phyloP scores from a whole-genome alignment of 2,113 vertebrate genomes.

The Hyla sarda region DNA sequence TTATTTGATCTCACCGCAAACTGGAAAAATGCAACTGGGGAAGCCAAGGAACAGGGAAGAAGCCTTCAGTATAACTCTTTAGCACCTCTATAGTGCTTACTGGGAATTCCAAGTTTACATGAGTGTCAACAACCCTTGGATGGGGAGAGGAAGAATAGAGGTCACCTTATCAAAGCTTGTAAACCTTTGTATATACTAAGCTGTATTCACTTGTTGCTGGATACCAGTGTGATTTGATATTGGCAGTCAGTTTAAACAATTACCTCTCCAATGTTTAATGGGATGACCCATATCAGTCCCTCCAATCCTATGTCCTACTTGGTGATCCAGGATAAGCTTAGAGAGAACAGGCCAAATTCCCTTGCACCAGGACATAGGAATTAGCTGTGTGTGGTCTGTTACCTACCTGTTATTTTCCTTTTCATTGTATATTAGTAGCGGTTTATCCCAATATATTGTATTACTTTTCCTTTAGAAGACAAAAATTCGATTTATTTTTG shows the following conservation, averaged over 20 bases:
- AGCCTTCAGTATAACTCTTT: slow-evolving; percentile 67
- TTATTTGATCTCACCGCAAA: slow-evolving; percentile 71
- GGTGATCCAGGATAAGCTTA: not conserved
- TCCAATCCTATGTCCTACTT: not conserved
- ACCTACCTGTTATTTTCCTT: not conserved
- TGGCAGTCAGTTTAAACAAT: not conserved
- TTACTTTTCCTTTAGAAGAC: slow-evolving; percentile 23
- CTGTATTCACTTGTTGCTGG: slow-evolving; percentile 48
- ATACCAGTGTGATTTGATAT: slow-evolving; percentile 51
- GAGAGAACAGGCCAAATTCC: not conserved
- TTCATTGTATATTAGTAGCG: not conserved
- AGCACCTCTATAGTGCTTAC: slow-evolving; percentile 72
- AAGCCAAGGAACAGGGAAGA: slow-evolving; percentile 79
- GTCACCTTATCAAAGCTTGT: slow-evolving; percentile 16
- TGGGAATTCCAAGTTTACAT: slow-evolving; percentile 78
- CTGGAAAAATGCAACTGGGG: not conserved
- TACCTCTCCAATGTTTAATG: slow-evolving; percentile 22
- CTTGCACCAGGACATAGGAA: too few relatives aligned
- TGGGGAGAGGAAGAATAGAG: slow-evolving; percentile 54
- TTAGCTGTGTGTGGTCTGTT: not conserved
- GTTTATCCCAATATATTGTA: slow-evolving; percentile 5
- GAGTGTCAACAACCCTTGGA: slow-evolving; percentile 67
- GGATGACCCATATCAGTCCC: not conserved
- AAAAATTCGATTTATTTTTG: slow-evolving; percentile 51
- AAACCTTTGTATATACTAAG: slow-evolving; percentile 55